A percentile compares a stretch with the other conserved stretches of the same genome.
phyloP scores from a whole-genome alignment of 2,113 vertebrate genomes.

The Mormoops blainvillei region DNA sequence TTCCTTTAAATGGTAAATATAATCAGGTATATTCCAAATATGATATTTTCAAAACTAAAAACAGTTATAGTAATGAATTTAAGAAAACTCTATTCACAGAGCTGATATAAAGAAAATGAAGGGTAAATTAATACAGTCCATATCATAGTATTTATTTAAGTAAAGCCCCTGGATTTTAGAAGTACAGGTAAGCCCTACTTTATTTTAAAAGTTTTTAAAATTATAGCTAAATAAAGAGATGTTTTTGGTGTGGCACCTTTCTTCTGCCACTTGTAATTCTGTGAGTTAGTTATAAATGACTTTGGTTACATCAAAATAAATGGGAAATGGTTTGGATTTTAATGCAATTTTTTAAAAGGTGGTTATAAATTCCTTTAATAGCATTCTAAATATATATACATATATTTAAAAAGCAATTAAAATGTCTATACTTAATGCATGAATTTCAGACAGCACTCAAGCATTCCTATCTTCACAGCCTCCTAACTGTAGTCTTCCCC shows the following conservation, averaged over 20 bases:
- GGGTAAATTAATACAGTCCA: neutral
- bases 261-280: conserved; percentile 51
- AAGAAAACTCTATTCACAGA: conserved; percentile 40
- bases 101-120: conserved; percentile 1
- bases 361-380: conserved; percentile 46
- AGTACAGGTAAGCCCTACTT: neutral
- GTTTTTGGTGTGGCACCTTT: conserved; percentile 2
- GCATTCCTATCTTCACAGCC: neutral
- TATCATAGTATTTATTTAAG: neutral
- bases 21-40: neutral
- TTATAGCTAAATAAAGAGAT: neutral
- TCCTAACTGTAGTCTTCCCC: neutral
- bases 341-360: conserved; percentile 48
- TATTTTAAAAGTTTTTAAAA: conserved; percentile 50
- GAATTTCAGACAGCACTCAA: neutral
- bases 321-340: conserved; percentile 44
- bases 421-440: neutral
- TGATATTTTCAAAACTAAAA: neutral
- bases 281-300: conserved; percentile 44
- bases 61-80: neutral
- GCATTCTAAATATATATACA: neutral
- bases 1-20: conserved; percentile 32
- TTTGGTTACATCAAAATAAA: conserved; percentile 45
- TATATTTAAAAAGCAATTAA: conserved; percentile 21
- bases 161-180: neutral